A percentile compares a stretch with the other conserved stretches of the same genome.
Evolutionary conservation across 2,113 vertebrate genomes (phyloP).

Genomic region (Dryoscopus gambensis): DNA sequence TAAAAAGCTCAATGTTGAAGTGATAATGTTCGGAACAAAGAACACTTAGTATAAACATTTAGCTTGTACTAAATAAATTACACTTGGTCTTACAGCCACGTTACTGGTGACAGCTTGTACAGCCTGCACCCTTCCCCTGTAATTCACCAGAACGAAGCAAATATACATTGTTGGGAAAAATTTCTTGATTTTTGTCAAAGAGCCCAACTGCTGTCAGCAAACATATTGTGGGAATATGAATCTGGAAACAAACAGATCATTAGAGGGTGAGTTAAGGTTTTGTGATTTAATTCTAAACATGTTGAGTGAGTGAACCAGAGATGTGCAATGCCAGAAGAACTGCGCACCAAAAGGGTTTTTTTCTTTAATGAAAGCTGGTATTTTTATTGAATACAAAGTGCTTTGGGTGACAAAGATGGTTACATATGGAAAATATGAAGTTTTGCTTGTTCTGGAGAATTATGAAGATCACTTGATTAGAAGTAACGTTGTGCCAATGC

Average conservation of each 20-base stretch:
- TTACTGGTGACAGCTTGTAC: constrained; percentile 29
- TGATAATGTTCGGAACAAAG: background rate
- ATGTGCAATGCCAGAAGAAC: constrained; percentile 5
- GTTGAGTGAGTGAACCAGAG: constrained; percentile 41
- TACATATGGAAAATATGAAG: constrained; percentile 32
- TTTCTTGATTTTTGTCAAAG: constrained; percentile 24
- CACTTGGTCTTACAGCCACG: background rate
- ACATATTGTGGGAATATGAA: constrained; percentile 53
- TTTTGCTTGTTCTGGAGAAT: constrained; percentile 16
- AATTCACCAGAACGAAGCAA: background rate
- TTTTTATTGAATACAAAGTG: constrained; percentile 43
- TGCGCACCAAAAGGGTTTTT: background rate
- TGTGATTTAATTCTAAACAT: constrained; percentile 52
- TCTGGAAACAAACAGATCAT: constrained; percentile 63
- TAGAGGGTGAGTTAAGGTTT: constrained; percentile 62
- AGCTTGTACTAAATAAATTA: constrained; percentile 33
- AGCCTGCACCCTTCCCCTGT: background rate
- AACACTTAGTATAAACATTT: background rate
- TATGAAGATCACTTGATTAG: background rate
- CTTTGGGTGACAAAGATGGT: constrained; percentile 31
- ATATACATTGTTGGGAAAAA: constrained; percentile 20
- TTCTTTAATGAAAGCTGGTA: constrained; percentile 14
- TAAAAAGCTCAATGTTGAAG: constrained; percentile 19
- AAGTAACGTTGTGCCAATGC: background rate
- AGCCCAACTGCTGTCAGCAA: constrained; percentile 59